Base-by-base conservation (phyloP, 2,113 vertebrate genomes). In the Crotalus helleri region DNA sequence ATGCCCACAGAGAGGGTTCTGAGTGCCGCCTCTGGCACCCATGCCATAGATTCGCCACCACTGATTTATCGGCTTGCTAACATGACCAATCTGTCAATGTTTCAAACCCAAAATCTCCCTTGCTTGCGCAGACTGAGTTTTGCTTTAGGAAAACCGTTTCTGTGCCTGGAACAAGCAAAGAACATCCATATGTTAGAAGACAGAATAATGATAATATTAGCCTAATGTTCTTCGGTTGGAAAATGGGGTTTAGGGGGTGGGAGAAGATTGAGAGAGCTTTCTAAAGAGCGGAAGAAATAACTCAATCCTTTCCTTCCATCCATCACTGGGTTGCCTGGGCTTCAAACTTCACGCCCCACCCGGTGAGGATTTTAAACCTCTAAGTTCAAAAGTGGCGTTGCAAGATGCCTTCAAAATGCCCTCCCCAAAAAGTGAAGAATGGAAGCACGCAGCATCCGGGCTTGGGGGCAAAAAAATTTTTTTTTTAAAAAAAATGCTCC, bases 161-260 rank as follows among this genome's bases (percentile, higher is more conserved):
- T 19, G 3, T 39, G 69, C 17, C 64, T 69, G 74, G 33, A 44
- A 44, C 7, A 44, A 44, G 33, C 5, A 81, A 23, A 81, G 74
- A 33, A 33, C 33, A 21, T 81, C 21, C 7, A 2, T 81, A 44
- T 0, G 74, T 81, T 21, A 44, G 74, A 81, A 39, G 69, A 19
- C 19, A 33, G 69, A 81, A 81, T 39, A 74, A 33, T 74, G 15
- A 74, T 33, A 69, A 69, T 69, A n/a, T 69, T 69, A 74, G 15
- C 69, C 15, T 74, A 19, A 74, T 8, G 69, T 74, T 74, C 69
- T 74, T 39, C 3, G 5, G 15, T 74, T 74, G 69, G n/a, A 8
- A 39, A 33, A 39, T 0, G n/a, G n/a, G n/a, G 2, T 15, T 69
- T 15, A 15, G 1, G 2, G 2, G 6, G 5, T 5, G 0, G n/a